Evolutionary conservation across 2,888 invertebrate species (phyloP).

Genomic region (Nasonovia ribisnigri): DNA sequence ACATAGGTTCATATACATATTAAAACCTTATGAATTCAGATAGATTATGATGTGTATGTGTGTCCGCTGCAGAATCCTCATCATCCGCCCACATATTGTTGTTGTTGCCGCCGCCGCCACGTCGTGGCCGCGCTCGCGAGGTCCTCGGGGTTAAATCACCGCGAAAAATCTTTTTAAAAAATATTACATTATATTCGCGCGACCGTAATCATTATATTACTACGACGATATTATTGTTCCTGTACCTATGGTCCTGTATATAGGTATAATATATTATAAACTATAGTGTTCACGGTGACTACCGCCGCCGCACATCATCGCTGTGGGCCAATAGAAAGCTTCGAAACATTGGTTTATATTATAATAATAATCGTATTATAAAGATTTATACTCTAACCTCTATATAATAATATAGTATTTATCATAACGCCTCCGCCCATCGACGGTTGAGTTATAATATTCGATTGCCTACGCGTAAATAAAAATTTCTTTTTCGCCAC

Average conservation of each 20-base stretch:
- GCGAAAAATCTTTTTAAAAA: constrained; percentile 10
- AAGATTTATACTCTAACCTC: not conserved
- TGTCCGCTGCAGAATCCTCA: not conserved
- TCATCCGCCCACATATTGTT: constrained; percentile 6
- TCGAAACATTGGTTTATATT: not conserved
- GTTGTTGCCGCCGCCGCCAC: no score
- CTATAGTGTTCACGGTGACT: not conserved
- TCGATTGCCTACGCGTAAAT: not conserved
- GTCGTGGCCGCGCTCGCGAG: not conserved
- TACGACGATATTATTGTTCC: not conserved
- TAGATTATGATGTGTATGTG: not conserved
- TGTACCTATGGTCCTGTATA: not conserved
- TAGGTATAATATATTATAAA: not conserved
- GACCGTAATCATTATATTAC: not conserved
- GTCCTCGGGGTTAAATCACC: constrained; percentile 40
- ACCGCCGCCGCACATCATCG: not conserved
- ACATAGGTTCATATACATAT: not conserved
- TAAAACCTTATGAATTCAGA: not conserved
- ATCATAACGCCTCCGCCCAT: not conserved
- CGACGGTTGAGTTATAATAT: not conserved
- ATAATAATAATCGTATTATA: not conserved
- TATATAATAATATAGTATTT: not conserved
- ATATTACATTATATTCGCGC: not conserved
- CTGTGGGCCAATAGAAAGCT: constrained; percentile 24
- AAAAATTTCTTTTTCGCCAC: not conserved